phyloP scores from a whole-genome alignment of 2,888 invertebrate species.

The Pheosia gnoma region DNA sequence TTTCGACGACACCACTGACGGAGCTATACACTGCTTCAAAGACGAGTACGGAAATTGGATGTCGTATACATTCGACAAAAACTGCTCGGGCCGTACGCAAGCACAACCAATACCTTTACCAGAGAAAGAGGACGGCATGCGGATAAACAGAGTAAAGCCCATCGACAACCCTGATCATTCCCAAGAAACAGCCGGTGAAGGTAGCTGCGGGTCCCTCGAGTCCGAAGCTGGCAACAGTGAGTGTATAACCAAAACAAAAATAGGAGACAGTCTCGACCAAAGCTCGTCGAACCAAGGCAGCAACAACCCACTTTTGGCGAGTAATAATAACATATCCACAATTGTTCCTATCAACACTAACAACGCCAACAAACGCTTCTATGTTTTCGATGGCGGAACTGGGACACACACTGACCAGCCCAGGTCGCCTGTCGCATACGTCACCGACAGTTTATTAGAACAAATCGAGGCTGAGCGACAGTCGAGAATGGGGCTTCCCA shows the following conservation, averaged over 20 bases:
- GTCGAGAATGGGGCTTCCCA: slow-evolving; percentile 76
- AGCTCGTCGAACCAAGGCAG: slow-evolving; percentile 81
- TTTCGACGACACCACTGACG: slow-evolving; percentile 92
- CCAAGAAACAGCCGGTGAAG: slow-evolving; percentile 72
- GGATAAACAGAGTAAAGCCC: slow-evolving; percentile 58
- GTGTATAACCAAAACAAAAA: slow-evolving; percentile 64
- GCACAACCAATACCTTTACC: slow-evolving; percentile 68
- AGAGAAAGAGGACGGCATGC: slow-evolving; percentile 62
- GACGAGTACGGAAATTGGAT: slow-evolving; percentile 95
- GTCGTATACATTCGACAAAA: slow-evolving; percentile 92
- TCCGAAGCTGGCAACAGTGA: slow-evolving; percentile 75
- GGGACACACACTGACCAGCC: slow-evolving; percentile 68
- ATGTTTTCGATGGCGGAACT: slow-evolving; percentile 77
- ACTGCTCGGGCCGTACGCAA: slow-evolving; percentile 83
- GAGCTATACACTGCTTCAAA: slow-evolving; percentile 93
- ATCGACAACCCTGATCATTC: slow-evolving; percentile 66
- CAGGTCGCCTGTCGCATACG: slow-evolving; percentile 75
- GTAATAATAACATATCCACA: slow-evolving; percentile 75
- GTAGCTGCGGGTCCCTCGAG: slow-evolving; percentile 79
- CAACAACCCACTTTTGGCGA: slow-evolving; percentile 75
- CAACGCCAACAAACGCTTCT: slow-evolving; percentile 72
- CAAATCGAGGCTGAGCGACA: slow-evolving; percentile 79
- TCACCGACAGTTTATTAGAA: slow-evolving; percentile 76
- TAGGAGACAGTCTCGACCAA: slow-evolving; percentile 74
- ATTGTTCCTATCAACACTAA: slow-evolving; percentile 77